Base-by-base conservation (phyloP, 2,113 vertebrate species). In the Neoarius graeffei region DNA sequence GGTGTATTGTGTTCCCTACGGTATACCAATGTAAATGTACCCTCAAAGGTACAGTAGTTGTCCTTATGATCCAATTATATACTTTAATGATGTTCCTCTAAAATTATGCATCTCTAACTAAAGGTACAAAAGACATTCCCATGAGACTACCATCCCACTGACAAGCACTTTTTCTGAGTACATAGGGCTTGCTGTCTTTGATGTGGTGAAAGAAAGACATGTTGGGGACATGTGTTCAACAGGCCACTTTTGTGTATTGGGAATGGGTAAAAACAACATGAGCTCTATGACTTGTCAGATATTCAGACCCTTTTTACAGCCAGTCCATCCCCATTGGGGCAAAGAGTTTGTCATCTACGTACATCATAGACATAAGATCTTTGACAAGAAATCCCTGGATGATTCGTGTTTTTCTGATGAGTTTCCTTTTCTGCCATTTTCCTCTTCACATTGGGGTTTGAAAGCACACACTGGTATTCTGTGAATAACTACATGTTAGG, bases 301-400 rank as follows among this genome's bases (percentile, higher is more conserved):
- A 59, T 35, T 80, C n/a, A 57, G 54, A 27, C n/a, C n/a, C 52
- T 80, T 57, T 57, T 57, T 54, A 59, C 54, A 35, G 15, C 54
- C 57, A 67, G 35, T 81, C 62, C 42, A 66, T 76, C n/a, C 81
- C 66, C 27, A 71, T 15, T 64, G 83, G 30, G 64, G 69, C 15
- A 74, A 62, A 14, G 6, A 64, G 64, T 56, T 62, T 85, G 83
- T 62, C 67, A 74, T 50, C 69, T 35, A 82, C n/a, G n/a, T n/a
- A n/a, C 84, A 85, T 89, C 88, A 89, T 57, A 86, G 66, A 83
- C 48, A 20, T 20, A 77, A 89, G 84, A 83, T 86, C 77, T 25
- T 85, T 85, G 67, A 85, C 83, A 73, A 85, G 83, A 59, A 73
- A 59, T n/a, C 66, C 66, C 83, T 71, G 8, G 83, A 71, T 57